Base-by-base conservation (phyloP, 2,797 vertebrate species). In the Bucorvus abyssinicus region DNA sequence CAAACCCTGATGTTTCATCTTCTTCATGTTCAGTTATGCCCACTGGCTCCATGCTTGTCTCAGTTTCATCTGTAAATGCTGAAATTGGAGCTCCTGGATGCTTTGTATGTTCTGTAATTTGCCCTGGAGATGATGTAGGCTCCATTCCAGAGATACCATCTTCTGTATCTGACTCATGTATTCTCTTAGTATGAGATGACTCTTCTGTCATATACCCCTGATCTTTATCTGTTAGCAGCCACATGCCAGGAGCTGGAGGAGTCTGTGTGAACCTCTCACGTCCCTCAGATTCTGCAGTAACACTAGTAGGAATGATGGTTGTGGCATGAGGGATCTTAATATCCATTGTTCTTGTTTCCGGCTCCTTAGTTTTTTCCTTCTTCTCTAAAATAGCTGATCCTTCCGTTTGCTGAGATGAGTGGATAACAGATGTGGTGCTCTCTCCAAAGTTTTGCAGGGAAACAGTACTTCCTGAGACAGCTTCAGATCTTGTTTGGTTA, bases 21-120 rank as follows among this genome's bases (percentile, higher is more conserved):
- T 98, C 96, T 95, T 97, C 59, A 74, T 91, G 97, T 53, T 97
- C 96, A 47, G 97, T 97, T 75, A 96, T 93, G 96, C 96, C 34
- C 5, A 3, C 57, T 53, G 95, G 67, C 63, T 89, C 92, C 34
- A 42, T 26, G 44, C 70, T 87, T 24, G 8, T 56, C 63, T 85
- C 89, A 34, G 74, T 80, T 95, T 57, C 84, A 55, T 65, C 92
- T 52, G 87, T 87, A 82, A 38, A 79, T 90, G 87, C 59, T 91
- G 84, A 57, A 64, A 78, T 1, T 52, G 30, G 68, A 57, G 69
- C 65, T 89, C 64, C 93, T 74, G 82, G 76, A 69, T 79, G 61
- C 76, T 63, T 56, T 56, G 92, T 92, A 42, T 91, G 40, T 44
- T 91, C 94, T 76, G 76, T 88, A 70, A 49, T 47, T 70, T 85